Conservation (phyloP, 2,797 vertebrate genomes). For the Oryzias sinensis region DNA sequence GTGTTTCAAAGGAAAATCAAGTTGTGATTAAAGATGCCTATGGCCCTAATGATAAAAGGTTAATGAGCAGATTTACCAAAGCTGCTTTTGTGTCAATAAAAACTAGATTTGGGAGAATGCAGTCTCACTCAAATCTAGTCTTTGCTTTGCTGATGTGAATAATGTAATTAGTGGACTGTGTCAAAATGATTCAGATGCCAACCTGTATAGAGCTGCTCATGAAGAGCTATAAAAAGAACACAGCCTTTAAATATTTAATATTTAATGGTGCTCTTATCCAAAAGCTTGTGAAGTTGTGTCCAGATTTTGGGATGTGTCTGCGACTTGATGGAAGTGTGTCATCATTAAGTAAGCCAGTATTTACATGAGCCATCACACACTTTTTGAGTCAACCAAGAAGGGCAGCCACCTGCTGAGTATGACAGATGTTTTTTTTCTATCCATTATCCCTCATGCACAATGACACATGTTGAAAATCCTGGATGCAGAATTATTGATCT, state of each 20-base stretch:
- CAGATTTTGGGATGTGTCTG: constrained; percentile 21
- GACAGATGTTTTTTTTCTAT: constrained; percentile 10
- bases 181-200: neutral
- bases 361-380: too few relatives aligned
- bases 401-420: constrained; percentile 47
- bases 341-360: neutral
- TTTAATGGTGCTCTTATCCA: constrained; percentile 12
- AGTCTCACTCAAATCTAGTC: neutral
- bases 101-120: neutral
- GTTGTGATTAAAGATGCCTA: constrained; percentile 7
- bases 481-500: constrained; percentile 61
- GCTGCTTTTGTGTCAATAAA: constrained; percentile 1
- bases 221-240: constrained; percentile 3
- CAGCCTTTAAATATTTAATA: constrained; percentile 17
- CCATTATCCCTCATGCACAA: constrained; percentile 56
- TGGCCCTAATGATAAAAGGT: constrained; percentile 1
- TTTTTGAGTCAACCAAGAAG: too few relatives aligned
- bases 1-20: constrained; percentile 1
- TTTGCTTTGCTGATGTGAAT: constrained; percentile 2
- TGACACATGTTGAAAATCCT: constrained; percentile 65
- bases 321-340: constrained; percentile 17
- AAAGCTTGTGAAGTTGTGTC: constrained; percentile 12
- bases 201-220: constrained; percentile 2
- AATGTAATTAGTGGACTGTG: constrained; percentile 2
- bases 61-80: constrained; percentile 3